Evolutionary conservation across 2,113 vertebrate genomes (phyloP).

Genomic region (Mesitornis unicolor): DNA sequence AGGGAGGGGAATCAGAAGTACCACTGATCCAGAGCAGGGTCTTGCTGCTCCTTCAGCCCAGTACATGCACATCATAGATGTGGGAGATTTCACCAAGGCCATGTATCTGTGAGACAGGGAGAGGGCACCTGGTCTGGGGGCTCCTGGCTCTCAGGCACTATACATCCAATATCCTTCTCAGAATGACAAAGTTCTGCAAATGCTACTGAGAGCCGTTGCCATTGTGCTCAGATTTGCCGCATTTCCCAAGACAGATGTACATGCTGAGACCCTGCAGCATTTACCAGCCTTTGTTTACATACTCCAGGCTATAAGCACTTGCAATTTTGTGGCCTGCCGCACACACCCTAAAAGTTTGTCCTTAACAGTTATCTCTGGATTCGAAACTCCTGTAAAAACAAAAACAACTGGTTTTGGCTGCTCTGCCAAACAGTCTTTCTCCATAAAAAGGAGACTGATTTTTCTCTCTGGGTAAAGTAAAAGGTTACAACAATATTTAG

Average conservation of each 20-base stretch:
- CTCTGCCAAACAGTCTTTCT: conserved; percentile 54
- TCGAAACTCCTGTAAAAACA: conserved; percentile 71
- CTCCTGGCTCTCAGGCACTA: background rate
- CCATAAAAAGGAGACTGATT: conserved; percentile 72
- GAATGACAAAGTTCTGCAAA: background rate
- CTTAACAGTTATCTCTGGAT: conserved; percentile 69
- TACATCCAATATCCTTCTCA: background rate
- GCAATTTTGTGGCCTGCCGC: conserved; percentile 51
- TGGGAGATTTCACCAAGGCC: background rate
- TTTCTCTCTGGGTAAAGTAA: conserved; percentile 59
- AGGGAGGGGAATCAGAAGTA: background rate
- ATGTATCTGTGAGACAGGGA: background rate
- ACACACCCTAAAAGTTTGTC: conserved; percentile 57
- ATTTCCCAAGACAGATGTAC: background rate
- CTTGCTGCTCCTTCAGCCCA: background rate
- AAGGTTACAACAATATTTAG: conserved; percentile 81
- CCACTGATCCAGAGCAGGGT: too few species aligned
- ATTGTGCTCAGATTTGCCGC: background rate
- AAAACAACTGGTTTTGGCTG: conserved; percentile 66
- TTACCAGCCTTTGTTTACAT: conserved; percentile 45
- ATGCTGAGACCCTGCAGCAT: background rate
- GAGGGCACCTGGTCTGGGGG: background rate
- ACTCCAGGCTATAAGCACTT: conserved; percentile 51
- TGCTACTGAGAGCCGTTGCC: background rate
- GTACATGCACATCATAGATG: background rate